Conservation (phyloP, 2,888 invertebrate genomes). For the Elmis aenea region DNA sequence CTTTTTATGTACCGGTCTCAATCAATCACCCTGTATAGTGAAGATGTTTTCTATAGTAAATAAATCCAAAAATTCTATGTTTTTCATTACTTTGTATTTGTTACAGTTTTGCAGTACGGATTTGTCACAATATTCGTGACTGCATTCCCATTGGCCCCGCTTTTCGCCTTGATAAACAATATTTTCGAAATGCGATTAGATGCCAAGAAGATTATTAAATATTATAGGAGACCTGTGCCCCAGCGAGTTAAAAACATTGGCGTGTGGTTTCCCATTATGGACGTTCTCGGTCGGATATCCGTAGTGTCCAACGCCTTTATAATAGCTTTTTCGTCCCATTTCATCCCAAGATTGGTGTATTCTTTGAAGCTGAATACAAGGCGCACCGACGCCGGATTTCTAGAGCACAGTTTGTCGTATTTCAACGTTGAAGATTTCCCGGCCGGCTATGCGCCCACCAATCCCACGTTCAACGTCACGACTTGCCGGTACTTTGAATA, state of each 20-base stretch:
- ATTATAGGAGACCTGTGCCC: constrained; percentile 69
- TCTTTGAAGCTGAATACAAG: constrained; percentile 48
- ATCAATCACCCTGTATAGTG: not conserved
- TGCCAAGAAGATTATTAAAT: constrained; percentile 74
- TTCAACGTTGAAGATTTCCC: constrained; percentile 62
- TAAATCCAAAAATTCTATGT: too few species aligned
- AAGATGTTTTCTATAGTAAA: too few species aligned
- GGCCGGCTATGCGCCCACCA: constrained; percentile 38
- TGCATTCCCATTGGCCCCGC: constrained; percentile 79
- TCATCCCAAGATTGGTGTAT: constrained; percentile 75
- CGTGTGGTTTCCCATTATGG: constrained; percentile 72
- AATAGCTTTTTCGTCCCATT: constrained; percentile 80
- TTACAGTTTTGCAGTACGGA: constrained; percentile 76
- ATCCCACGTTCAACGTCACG: constrained; percentile 32
- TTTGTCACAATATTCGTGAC: constrained; percentile 82
- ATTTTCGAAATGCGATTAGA: constrained; percentile 78
- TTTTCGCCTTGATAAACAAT: constrained; percentile 78
- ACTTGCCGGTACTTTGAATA: constrained; percentile 65
- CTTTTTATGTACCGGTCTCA: too few species aligned
- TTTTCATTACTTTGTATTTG: constrained; percentile 3
- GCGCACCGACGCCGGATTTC: constrained; percentile 56
- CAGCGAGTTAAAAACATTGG: constrained; percentile 72
- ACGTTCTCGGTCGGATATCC: constrained; percentile 67
- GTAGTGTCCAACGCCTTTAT: constrained; percentile 71
- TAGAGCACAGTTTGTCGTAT: constrained; percentile 63